Base-by-base conservation (phyloP, 2,888 invertebrate genomes). In the Monopis laevigella region DNA sequence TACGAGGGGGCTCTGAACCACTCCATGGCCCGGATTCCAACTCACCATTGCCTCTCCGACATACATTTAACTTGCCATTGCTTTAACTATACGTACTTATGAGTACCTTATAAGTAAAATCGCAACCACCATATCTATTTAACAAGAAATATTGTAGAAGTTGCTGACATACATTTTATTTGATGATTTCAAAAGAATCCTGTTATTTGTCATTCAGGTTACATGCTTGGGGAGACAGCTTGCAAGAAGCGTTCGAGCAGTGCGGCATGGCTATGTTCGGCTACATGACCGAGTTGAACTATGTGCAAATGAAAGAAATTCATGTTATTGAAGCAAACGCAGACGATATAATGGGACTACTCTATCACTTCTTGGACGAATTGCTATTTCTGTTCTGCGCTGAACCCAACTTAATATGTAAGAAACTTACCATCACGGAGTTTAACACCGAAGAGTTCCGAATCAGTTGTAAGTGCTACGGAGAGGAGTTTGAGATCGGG, bases 261-360 rank as follows among this genome's bases (percentile, higher is more conserved):
- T 92, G 92, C 57, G 96, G 93, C 5, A 87, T 94, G 65, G 92
- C 96, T 1, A 98, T 99, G 98, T 99, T 93, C 78, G 95, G 89
- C 1, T 99, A 98, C 66, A 98, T 98, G 94, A 98, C 98, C 2
- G 95, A 95, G 48, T 70, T 96, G 47, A 85, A 89, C 1, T 86
- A 86, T 47, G 93, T 99, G 1, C 89, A 95, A 62, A 90, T 93
- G 50, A 82, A 83, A 51, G 86, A 90, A 55, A 86, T 88, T 27
- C 86, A 89, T 56, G 86, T 90, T 52, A 88, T 99, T 46, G 92
- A 92, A 71, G 97, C 94, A 0, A 87, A 88, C 46, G 97, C 92
- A 7, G 89, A 96, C 57, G 98, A 99, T 65, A 63, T 97, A 63
- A 84, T 92, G 56, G 89, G 93, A 11, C 80, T 99, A 6, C 80